phyloP scores from a whole-genome alignment of 2,113 vertebrate species.

The Orientallactaga bullata region DNA sequence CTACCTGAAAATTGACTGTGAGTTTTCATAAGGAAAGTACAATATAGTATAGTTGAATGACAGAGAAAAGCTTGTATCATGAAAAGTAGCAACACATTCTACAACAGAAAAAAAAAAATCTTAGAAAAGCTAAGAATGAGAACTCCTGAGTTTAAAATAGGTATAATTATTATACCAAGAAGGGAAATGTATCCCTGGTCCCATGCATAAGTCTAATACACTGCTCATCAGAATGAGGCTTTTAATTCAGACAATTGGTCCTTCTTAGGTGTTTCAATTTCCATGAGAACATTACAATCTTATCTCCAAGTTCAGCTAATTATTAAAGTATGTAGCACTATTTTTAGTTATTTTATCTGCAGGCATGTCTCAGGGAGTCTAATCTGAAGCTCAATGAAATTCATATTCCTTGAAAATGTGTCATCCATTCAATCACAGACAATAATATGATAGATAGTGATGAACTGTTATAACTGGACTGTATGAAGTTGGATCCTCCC shows the following conservation, averaged over 20 bases:
- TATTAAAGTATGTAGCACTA: not conserved
- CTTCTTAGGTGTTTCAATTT: not conserved
- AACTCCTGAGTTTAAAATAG: not conserved
- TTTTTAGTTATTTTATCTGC: not conserved
- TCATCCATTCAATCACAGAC: not conserved
- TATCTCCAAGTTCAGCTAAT: conserved; percentile 8
- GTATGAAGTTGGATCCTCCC: not conserved
- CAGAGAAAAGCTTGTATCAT: not conserved
- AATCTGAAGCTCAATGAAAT: not conserved
- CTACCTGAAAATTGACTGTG: not conserved
- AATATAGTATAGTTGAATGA: not conserved
- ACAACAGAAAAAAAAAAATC: not conserved
- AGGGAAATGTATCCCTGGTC: not conserved
- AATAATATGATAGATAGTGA: not conserved
- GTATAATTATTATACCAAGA: not conserved
- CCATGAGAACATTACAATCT: not conserved
- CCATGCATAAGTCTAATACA: not conserved
- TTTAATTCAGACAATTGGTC: not conserved
- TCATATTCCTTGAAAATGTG: not conserved
- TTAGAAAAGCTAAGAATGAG: not conserved
- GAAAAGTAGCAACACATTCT: not conserved
- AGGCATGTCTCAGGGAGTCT: not conserved
- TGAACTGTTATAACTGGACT: not conserved
- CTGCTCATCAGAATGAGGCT: not conserved
- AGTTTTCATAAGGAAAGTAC: not conserved